phyloP scores from a whole-genome alignment of 2,888 invertebrate species.

The Eilema depressum region DNA sequence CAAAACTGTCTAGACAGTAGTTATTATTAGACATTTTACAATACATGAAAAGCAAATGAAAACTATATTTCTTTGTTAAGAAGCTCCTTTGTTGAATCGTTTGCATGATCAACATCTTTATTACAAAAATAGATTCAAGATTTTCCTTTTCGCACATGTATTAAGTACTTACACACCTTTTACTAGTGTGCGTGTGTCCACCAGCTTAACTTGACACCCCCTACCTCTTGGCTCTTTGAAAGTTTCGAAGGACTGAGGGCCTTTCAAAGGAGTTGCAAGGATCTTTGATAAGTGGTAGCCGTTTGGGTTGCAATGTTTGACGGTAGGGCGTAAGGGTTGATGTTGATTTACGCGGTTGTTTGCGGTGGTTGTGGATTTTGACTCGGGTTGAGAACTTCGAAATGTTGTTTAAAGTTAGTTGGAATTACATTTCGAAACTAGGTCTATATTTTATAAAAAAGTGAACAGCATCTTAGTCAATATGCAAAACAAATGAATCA shows the following conservation, averaged over 20 bases:
- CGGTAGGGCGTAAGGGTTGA: constrained; percentile 31
- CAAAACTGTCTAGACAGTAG: constrained; percentile 1
- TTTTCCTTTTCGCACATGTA: constrained; percentile 52
- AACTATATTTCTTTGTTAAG: constrained; percentile 19
- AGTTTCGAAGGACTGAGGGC: constrained; percentile 23
- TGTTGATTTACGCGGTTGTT: constrained; percentile 28
- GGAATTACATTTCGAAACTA: too few relatives aligned
- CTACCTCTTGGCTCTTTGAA: constrained; percentile 33
- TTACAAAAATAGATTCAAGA: constrained; percentile 54
- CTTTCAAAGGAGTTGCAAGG: constrained; percentile 37
- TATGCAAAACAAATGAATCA: too few relatives aligned
- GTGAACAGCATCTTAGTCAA: too few relatives aligned
- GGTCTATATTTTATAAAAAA: too few relatives aligned
- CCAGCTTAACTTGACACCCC: constrained; percentile 48
- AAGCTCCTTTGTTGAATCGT: constrained; percentile 41
- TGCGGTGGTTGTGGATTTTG: neutral
- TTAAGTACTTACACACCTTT: constrained; percentile 15
- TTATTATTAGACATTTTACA: neutral
- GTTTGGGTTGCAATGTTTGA: constrained; percentile 46
- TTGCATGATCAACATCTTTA: constrained; percentile 40
- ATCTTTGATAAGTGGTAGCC: constrained; percentile 41
- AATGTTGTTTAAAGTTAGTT: neutral
- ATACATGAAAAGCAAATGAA: constrained; percentile 11
- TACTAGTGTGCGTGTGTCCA: constrained; percentile 43
- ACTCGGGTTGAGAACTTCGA: neutral